Conservation (phyloP, 2,888 invertebrate genomes). For the Melieria crassipennis region DNA sequence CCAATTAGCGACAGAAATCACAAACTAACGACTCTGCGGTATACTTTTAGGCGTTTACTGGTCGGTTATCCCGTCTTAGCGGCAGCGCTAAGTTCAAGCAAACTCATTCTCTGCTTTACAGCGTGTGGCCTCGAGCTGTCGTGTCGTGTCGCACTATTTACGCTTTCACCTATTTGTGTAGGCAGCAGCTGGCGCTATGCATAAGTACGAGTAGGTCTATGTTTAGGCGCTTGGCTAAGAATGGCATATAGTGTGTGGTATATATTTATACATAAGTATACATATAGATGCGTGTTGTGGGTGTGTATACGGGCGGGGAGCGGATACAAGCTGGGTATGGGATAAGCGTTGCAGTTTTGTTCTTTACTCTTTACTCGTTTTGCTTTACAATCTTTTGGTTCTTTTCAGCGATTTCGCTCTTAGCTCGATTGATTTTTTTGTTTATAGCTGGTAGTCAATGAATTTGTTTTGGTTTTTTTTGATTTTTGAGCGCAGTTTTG, state of each 20-base stretch:
- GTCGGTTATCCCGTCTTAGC: no score
- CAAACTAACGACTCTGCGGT: background rate
- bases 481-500: slow-evolving; percentile 18
- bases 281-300: slow-evolving; percentile 1
- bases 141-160: no score
- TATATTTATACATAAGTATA: slow-evolving; percentile 8
- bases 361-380: background rate
- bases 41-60: slow-evolving; percentile 35
- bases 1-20: no score
- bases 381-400: background rate
- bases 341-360: slow-evolving; percentile 6
- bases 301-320: background rate
- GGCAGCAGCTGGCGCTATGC: background rate
- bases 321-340: slow-evolving; percentile 19
- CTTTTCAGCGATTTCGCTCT: slow-evolving; percentile 32
- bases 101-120: no score
- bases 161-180: no score
- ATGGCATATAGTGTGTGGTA: slow-evolving; percentile 23
- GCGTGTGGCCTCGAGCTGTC: no score
- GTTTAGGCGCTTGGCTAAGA: slow-evolving; percentile 27
- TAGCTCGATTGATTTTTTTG: slow-evolving; percentile 42
- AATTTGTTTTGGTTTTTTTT: slow-evolving; percentile 31
- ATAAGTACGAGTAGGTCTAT: background rate
- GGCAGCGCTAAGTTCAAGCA: no score
- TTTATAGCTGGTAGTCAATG: slow-evolving; percentile 35